Evolutionary conservation across 2,888 invertebrate species (phyloP).

Genomic region (Aphodius sticticus): DNA sequence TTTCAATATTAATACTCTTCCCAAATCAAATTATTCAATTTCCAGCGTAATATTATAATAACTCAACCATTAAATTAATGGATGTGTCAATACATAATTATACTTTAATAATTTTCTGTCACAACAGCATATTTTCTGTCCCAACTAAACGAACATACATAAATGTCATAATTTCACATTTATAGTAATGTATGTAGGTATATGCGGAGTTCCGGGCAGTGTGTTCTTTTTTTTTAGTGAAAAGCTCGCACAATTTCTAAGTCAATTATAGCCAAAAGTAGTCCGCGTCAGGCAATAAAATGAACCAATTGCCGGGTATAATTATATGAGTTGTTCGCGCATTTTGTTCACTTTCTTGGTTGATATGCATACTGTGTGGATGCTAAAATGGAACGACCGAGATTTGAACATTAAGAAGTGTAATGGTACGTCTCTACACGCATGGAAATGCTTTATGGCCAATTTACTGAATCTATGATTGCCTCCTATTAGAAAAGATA

Average conservation of each 20-base stretch:
- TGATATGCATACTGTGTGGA: background rate
- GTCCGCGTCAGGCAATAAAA: background rate
- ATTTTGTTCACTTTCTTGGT: background rate
- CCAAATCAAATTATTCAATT: too few relatives aligned
- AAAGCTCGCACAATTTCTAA: background rate
- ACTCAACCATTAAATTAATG: too few relatives aligned
- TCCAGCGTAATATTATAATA: too few relatives aligned
- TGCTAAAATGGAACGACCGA: background rate
- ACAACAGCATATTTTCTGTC: background rate
- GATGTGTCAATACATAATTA: background rate
- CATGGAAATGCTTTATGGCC: background rate
- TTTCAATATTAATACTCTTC: too few relatives aligned
- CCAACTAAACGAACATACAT: background rate
- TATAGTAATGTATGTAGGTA: background rate
- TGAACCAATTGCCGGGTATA: background rate
- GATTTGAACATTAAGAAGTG: background rate
- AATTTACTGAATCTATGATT: background rate
- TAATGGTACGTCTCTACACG: background rate
- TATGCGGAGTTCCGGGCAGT: background rate
- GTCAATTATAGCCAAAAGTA: background rate
- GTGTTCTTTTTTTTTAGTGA: background rate
- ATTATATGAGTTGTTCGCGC: background rate
- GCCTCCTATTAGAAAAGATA: too few relatives aligned
- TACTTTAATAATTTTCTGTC: background rate
- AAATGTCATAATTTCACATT: background rate